Evolutionary conservation across 2,888 invertebrate species (phyloP).

Genomic region (Dryomyza anilis): DNA sequence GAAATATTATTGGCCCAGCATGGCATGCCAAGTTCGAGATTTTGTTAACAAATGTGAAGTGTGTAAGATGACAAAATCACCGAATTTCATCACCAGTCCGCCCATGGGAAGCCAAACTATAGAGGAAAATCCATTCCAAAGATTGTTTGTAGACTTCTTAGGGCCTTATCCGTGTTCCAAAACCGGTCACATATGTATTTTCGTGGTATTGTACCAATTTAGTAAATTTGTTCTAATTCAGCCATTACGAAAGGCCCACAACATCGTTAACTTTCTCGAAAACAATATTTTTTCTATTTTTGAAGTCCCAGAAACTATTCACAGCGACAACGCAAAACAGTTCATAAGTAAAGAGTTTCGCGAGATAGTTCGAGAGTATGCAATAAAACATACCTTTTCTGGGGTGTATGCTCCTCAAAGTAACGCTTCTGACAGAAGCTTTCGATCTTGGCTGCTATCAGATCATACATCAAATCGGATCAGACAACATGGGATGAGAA

Average conservation of each 20-base stretch:
- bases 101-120: background rate
- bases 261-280: background rate
- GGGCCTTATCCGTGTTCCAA: background rate
- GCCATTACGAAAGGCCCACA: too few species aligned
- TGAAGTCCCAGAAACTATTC: conserved; percentile 1
- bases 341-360: background rate
- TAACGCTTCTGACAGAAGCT: conserved; percentile 1
- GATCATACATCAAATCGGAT: conserved; percentile 6
- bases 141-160: background rate
- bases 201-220: too few species aligned
- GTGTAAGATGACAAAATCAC: too few species aligned
- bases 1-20: too few species aligned
- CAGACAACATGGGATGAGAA: too few species aligned
- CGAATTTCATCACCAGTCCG: background rate
- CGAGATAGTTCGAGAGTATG: background rate
- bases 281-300: background rate
- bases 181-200: too few species aligned
- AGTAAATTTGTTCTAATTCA: too few species aligned
- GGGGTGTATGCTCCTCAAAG: conserved; percentile 9
- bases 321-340: too few species aligned
- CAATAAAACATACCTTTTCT: background rate
- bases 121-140: background rate
- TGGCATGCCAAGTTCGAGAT: too few species aligned
- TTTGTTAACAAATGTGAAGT: too few species aligned
- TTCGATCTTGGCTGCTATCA: background rate